Evolutionary conservation across 2,113 vertebrate species (phyloP).

Genomic region (Steatornis caripensis): DNA sequence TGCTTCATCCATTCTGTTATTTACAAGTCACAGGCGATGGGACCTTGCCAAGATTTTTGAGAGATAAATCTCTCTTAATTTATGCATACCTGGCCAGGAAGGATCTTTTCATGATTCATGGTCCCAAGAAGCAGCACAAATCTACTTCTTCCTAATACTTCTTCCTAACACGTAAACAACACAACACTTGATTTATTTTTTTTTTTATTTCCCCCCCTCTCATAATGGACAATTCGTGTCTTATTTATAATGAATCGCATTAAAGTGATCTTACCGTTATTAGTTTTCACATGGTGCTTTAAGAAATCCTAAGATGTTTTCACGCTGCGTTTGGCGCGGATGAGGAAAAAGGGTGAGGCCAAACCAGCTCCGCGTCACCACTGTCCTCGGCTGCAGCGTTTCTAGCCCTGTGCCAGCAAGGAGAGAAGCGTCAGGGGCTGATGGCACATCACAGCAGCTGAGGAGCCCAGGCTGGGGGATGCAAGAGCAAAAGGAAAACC

Average conservation of each 20-base stretch:
- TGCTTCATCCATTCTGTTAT: not conserved
- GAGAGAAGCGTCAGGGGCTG: not conserved
- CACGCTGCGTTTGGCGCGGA: not conserved
- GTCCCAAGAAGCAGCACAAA: not conserved
- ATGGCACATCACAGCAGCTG: not conserved
- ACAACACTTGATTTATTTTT: not conserved
- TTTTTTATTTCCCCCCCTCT: not conserved
- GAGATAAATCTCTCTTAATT: not conserved
- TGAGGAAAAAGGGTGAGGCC: not conserved
- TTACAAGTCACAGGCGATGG: not conserved
- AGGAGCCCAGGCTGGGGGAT: rapidly evolving
- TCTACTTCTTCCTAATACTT: not conserved
- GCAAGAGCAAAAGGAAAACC: not conserved
- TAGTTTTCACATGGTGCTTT: not conserved
- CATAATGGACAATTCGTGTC: not conserved
- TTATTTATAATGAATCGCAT: not conserved
- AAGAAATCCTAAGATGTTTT: not conserved
- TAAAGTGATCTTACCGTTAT: not conserved
- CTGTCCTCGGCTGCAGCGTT: not conserved
- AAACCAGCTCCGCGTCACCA: not conserved
- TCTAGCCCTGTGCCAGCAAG: not conserved
- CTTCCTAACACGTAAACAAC: not conserved
- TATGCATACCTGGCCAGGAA: not conserved
- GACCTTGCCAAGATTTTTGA: not conserved
- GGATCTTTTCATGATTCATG: not conserved